These are phyloP conservation scores for Pangasius krempfi DNA, from an alignment of 2,797 vertebrate species.

Conservation along the genomic window DNA sequence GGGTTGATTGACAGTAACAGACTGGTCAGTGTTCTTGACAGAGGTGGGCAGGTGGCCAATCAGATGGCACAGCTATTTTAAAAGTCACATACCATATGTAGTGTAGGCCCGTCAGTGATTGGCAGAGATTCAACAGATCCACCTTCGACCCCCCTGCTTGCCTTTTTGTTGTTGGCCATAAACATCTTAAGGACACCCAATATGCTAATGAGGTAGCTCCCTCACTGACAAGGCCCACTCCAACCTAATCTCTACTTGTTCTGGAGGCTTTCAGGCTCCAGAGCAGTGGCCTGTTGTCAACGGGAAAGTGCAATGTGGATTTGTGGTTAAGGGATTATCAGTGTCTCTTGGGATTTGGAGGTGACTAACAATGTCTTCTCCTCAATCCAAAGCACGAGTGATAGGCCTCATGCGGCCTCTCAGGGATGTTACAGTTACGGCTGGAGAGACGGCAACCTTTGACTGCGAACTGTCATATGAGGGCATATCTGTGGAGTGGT, in stretches of 20 bases:
- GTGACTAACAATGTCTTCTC: constrained; percentile 83
- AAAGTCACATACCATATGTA: constrained; percentile 89
- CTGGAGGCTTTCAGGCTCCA: constrained; percentile 72
- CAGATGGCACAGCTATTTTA: constrained; percentile 86
- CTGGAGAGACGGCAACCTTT: constrained; percentile 97
- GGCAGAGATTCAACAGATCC: constrained; percentile 74
- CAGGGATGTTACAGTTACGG: constrained; percentile 91
- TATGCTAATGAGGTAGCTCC: constrained; percentile 79
- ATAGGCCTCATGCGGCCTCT: constrained; percentile 86
- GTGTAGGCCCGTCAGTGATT: constrained; percentile 77
- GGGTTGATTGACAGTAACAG: constrained; percentile 80
- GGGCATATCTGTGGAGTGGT: constrained; percentile 93
- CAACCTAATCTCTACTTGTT: constrained; percentile 70
- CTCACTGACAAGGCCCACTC: constrained; percentile 68
- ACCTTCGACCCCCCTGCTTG: constrained; percentile 60
- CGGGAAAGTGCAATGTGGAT: constrained; percentile 76
- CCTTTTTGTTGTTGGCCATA: constrained; percentile 78
- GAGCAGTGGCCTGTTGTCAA: constrained; percentile 72
- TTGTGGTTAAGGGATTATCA: constrained; percentile 68
- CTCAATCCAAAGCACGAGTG: constrained; percentile 87
- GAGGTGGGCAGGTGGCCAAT: constrained; percentile 81
- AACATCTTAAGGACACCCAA: constrained; percentile 74
- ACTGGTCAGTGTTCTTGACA: constrained; percentile 63
- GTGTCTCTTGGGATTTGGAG: constrained; percentile 69
- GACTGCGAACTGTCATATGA: constrained; percentile 96